Evolutionary conservation across 1,140 invertebrate species (phyloP), one percentile per base, ranked within the genome.

Genomic region (Zeugodacus cucurbitae): DNA sequence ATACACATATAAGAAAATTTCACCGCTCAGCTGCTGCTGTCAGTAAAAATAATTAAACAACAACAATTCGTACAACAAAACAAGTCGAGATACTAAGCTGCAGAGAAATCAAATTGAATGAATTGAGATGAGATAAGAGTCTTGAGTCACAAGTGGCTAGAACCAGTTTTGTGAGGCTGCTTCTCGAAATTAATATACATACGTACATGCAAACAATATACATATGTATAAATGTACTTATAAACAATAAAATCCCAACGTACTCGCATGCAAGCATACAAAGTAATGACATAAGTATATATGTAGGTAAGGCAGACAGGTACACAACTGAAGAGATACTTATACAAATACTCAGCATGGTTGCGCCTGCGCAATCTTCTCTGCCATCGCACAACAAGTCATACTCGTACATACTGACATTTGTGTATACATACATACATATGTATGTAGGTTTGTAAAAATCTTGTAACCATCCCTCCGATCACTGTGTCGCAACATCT

Each of bases 41-140:
- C 41, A n/a, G 20, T 48, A 82, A 10, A 82, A 48, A 82, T 54
- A 54, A 54, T 54, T 54, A 29, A 82, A 82, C 34, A 82, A 82
- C 20, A 82, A 82, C 41, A 44, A 44, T 78, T 78, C 22, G 10
- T 44, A 44, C 34, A 44, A 17, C 70, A n/a, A n/a, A 82, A 82
- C 20, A 74, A 74, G 37, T 44, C 32, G 37, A 44, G 37, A 44
- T 74, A 74, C 34, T 34, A 82, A 48, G 44, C 32, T 29, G 74
- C 74, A 48, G 41, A 54, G 74, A 48, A 82, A 82, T 54, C 11
- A 82, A 82, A 82, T 82, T 82, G 22, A 82, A 82, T 82, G 41
- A 82, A 82, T 82, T 82, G n/a, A 82, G 70, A 74, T 74, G 70
- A 74, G 74, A 82, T 82, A 82, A 82, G 74, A 48, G 74, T 82